A percentile compares a stretch with the other conserved stretches of the same genome.
phyloP scores from a whole-genome alignment of 2,888 invertebrate genomes.

The Rhimphoctona megacephalus region DNA sequence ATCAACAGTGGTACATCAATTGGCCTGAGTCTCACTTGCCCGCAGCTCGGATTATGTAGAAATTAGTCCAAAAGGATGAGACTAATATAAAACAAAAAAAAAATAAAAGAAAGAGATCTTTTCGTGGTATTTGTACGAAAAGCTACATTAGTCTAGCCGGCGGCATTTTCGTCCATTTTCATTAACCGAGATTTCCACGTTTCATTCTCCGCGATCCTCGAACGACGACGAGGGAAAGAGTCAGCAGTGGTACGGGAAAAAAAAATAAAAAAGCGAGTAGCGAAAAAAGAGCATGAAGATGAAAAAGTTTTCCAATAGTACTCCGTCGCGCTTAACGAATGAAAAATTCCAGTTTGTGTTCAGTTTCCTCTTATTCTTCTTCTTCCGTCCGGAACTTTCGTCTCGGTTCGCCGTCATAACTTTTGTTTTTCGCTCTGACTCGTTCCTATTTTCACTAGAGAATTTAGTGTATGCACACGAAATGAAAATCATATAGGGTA shows the following conservation, averaged over 20 bases:
- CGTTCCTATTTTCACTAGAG: slow-evolving; percentile 28
- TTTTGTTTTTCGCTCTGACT: slow-evolving; percentile 58
- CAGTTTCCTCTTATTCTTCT: slow-evolving; percentile 37
- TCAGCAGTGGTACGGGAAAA: slow-evolving; percentile 1
- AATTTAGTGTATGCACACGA: slow-evolving; percentile 3
- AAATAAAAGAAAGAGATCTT: slow-evolving; percentile 9
- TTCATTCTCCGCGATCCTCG: slow-evolving; percentile 33
- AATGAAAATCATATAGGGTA: slow-evolving; percentile 1
- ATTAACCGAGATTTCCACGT: slow-evolving; percentile 66
- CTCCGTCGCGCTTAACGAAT: slow-evolving; percentile 50
- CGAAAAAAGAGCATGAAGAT: slow-evolving; percentile 21
- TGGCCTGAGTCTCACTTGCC: slow-evolving; percentile 50
- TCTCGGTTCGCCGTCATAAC: slow-evolving; percentile 43
- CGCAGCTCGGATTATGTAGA: slow-evolving; percentile 39
- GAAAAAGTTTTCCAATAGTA: slow-evolving; percentile 66
- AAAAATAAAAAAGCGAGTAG: not conserved
- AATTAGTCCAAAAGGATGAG: slow-evolving; percentile 43
- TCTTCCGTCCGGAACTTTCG: slow-evolving; percentile 28
- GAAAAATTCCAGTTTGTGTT: slow-evolving; percentile 21
- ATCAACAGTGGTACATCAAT: slow-evolving; percentile 24
- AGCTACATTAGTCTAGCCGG: slow-evolving; percentile 51
- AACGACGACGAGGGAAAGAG: slow-evolving; percentile 29
- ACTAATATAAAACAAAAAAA: not conserved
- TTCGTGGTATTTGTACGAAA: not conserved
- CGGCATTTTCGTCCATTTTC: slow-evolving; percentile 65